A percentile compares a stretch with the other conserved stretches of the same genome.
Conservation (phyloP, 2,888 invertebrate species). For the Ochropacha duplaris region DNA sequence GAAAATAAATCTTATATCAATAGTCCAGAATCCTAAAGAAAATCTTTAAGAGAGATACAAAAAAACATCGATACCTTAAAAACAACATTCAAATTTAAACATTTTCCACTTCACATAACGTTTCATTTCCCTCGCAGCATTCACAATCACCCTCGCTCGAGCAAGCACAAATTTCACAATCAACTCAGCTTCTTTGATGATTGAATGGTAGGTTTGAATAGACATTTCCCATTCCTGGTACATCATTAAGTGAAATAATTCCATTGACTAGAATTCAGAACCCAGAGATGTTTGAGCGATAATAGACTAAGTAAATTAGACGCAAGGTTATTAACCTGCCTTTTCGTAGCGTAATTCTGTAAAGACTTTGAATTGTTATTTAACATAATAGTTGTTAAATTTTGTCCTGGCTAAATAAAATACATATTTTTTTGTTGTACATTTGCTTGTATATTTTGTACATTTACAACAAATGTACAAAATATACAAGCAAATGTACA, state of each 20-base stretch:
- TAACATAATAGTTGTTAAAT: too few relatives aligned
- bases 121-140: background rate
- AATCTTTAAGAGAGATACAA: too few relatives aligned
- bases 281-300: background rate
- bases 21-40: background rate
- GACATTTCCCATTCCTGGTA: background rate
- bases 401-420: too few relatives aligned
- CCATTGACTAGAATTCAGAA: background rate
- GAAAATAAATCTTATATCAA: too few relatives aligned
- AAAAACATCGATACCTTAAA: background rate
- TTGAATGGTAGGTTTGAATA: constrained; percentile 1
- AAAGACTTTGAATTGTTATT: too few relatives aligned
- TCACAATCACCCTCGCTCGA: background rate
- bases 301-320: background rate
- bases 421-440: too few relatives aligned
- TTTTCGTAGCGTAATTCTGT: background rate
- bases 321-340: background rate
- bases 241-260: background rate
- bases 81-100: background rate
- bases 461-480: too few relatives aligned
- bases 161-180: background rate
- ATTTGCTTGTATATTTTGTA: too few relatives aligned
- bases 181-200: background rate
- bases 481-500: too few relatives aligned
- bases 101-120: background rate